Percentiles rank a stretch among this genome's conserved stretches.
phyloP scores from a whole-genome alignment of 2,888 invertebrate species.

The Rhimphoctona megacephalus region DNA sequence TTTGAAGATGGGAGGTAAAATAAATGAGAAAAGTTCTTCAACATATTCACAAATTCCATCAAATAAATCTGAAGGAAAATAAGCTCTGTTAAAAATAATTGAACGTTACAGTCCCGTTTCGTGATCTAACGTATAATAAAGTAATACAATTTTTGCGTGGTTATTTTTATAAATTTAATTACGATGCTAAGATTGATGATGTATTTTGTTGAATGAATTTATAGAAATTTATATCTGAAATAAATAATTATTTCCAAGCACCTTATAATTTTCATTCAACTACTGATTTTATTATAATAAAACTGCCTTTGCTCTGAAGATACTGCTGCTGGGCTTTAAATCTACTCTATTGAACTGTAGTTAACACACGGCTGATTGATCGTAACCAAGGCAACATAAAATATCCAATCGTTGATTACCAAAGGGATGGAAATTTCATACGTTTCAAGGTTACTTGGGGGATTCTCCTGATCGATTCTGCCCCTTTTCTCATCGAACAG shows the following conservation, averaged over 20 bases:
- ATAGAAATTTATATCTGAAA: background rate
- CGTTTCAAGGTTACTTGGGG: constrained; percentile 44
- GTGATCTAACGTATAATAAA: background rate
- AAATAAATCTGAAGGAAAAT: background rate
- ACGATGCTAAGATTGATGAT: background rate
- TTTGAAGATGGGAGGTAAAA: background rate
- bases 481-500: constrained; percentile 26
- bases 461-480: constrained; percentile 43
- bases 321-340: background rate
- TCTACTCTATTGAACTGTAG: background rate
- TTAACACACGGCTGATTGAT: constrained; percentile 43
- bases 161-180: background rate
- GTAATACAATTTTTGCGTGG: background rate
- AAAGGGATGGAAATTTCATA: constrained; percentile 50
- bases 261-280: background rate
- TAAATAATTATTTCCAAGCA: background rate
- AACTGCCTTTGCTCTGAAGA: background rate
- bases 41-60: background rate
- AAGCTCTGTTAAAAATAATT: background rate
- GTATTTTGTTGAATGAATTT: background rate
- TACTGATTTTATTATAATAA: background rate
- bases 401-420: constrained; percentile 37
- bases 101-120: background rate
- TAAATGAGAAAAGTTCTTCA: background rate
- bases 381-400: constrained; percentile 37